Evolutionary conservation across 2,797 vertebrate species (phyloP).

Genomic region (Manis pentadactyla): DNA sequence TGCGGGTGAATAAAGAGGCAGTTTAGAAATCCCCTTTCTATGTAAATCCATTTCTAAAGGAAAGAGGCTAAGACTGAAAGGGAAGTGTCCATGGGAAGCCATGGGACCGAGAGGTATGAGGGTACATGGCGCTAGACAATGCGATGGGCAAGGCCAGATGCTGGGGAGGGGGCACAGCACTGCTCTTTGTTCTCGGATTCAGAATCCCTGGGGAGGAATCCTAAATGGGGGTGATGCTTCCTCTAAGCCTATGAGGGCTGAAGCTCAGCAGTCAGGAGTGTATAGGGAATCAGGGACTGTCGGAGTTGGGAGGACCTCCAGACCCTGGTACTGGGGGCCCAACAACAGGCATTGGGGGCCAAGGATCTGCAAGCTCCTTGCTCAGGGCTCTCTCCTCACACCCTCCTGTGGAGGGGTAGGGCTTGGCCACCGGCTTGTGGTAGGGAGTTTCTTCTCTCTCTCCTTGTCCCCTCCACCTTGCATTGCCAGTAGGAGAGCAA

Average conservation of each 20-base stretch:
- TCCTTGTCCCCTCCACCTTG: not conserved
- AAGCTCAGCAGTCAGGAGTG: no score
- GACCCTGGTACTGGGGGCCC: not conserved
- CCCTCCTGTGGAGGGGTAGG: not conserved
- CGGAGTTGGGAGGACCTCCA: not conserved
- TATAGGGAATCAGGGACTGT: not conserved
- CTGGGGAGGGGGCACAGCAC: not conserved
- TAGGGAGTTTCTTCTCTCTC: not conserved
- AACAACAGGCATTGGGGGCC: not conserved
- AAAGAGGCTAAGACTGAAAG: not conserved
- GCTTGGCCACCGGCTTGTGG: not conserved
- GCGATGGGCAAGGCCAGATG: accelerated
- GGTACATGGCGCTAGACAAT: not conserved
- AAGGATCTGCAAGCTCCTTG: not conserved
- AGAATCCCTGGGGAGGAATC: not conserved
- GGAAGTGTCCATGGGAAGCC: not conserved
- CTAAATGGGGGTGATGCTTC: not conserved
- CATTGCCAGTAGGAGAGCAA: no score
- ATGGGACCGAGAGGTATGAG: not conserved
- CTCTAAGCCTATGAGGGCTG: not conserved
- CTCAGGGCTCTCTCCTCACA: not conserved
- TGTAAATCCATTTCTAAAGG: constrained; percentile 50
- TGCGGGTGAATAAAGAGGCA: not conserved
- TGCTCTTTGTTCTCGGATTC: not conserved
- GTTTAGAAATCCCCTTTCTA: constrained; percentile 64